Evolutionary conservation across 1,140 invertebrate genomes (phyloP), one percentile per base, ranked within the genome.

Genomic region (Phymorhynchus buccinoides): DNA sequence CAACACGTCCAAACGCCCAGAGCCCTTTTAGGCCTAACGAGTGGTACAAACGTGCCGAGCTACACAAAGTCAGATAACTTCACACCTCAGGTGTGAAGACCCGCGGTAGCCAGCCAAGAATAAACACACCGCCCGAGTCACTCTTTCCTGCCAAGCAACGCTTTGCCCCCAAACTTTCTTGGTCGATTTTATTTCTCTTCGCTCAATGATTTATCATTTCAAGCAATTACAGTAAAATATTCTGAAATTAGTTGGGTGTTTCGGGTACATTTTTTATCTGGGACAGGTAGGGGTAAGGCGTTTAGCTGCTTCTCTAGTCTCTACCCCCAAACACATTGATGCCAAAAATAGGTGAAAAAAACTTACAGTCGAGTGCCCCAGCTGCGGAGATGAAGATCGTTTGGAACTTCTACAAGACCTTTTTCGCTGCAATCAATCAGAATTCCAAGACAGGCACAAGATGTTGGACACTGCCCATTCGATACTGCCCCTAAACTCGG

Each of bases 321-420:
- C 75, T 78, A 1, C 42, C 42, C 77, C n/a, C 37, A 14, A 41
- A 37, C 18, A 52, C 22, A 30, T n/a, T n/a, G n/a, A n/a, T 71
- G 81, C 81, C 81, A 83, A 83, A 83, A 83, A 68, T 83, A 83
- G 81, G 81, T 83, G 81, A 32, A 41, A 80, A 80, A 82, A 87
- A 93, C 92, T 93, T 89, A 93, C 92, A 93, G 79, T 44, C 89
- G 89, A 82, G 88, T 88, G 39, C 90, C 89, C 92, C 92, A 93
- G 66, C 83, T 82, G 56, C 73, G 84, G 56, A 68, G 84, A 88
- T 93, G 85, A 14, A 88, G 84, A 89, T 93, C 90, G 32, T 84
- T 86, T 9, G 93, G 93, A 41, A 93, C 87, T 82, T 88, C 85
- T 35, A 89, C 88, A 48, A 93, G 85, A 71, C 91, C 91, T 52